Percentiles rank a stretch among this genome's conserved stretches.
Conservation (phyloP, 2,888 invertebrate genomes). For the Hofmannophila pseudospretella region DNA sequence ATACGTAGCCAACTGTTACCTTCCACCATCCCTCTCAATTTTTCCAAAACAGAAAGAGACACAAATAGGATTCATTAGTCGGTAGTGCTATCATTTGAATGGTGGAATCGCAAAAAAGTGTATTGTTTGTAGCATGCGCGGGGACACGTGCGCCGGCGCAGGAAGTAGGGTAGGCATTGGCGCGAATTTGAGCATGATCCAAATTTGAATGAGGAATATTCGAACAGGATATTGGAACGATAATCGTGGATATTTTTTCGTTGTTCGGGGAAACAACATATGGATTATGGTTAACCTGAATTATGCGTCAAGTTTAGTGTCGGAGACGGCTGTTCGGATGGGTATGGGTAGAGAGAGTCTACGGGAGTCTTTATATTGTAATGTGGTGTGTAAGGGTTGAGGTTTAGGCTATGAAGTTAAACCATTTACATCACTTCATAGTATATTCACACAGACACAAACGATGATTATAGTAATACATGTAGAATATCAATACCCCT, state of each 20-base stretch:
- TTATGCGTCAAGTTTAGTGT: not conserved
- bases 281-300: conserved; percentile 47
- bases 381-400: too few species aligned
- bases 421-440: too few species aligned
- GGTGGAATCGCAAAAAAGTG: conserved; percentile 65
- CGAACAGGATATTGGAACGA: conserved; percentile 70
- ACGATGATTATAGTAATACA: too few species aligned
- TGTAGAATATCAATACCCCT: too few species aligned
- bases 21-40: conserved; percentile 39
- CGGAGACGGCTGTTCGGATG: too few species aligned
- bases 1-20: conserved; percentile 66
- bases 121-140: conserved; percentile 60
- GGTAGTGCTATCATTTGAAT: conserved; percentile 70
- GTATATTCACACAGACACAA: too few species aligned
- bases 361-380: not conserved
- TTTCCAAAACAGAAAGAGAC: conserved; percentile 35
- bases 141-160: conserved; percentile 53
- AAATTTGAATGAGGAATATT: conserved; percentile 48
- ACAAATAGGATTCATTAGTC: conserved; percentile 60
- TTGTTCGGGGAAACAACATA: conserved; percentile 50
- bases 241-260: conserved; percentile 37
- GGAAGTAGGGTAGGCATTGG: conserved; percentile 69
- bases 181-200: conserved; percentile 63
- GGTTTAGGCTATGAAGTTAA: too few species aligned
- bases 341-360: not conserved